These are phyloP conservation scores for Glyptemys insculpta DNA, from an alignment of 2,797 vertebrate species.

Conservation along the genomic window DNA sequence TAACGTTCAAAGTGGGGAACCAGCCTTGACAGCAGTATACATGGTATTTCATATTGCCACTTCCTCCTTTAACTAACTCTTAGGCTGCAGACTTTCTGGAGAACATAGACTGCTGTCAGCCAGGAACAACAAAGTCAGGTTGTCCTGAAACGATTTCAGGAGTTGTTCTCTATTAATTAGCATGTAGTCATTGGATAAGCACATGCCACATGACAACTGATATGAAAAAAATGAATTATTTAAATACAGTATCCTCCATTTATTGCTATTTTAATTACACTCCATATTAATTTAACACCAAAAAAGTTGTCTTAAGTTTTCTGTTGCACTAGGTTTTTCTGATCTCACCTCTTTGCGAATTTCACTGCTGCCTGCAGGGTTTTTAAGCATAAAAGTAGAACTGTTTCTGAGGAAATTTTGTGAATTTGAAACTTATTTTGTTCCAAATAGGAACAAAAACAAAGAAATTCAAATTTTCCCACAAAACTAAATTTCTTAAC, in stretches of 20 bases:
- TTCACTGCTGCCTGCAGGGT: not conserved
- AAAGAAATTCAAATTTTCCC: not conserved
- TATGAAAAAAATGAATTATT: conserved; percentile 37
- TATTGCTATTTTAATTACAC: conserved; percentile 42
- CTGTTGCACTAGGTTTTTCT: conserved; percentile 2
- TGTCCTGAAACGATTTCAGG: accelerated
- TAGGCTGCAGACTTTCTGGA: not conserved
- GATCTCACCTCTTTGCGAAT: not conserved
- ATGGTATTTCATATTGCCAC: not conserved
- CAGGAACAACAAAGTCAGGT: not conserved
- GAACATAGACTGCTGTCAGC: not conserved
- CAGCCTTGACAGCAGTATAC: too few species aligned
- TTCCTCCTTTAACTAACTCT: not conserved
- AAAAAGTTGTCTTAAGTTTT: not conserved
- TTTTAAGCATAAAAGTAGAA: not conserved
- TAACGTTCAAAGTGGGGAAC: too few species aligned
- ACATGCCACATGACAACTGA: not conserved
- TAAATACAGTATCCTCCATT: not conserved
- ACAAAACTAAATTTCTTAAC: not conserved
- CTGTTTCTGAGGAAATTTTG: not conserved
- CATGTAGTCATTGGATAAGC: not conserved
- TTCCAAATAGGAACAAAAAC: not conserved
- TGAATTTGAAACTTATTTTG: not conserved
- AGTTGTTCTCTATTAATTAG: not conserved
- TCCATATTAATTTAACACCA: not conserved